Evolutionary conservation across 2,888 invertebrate species (phyloP), one percentile per base, ranked within the genome.

Genomic region (Crossocerus cetratus): DNA sequence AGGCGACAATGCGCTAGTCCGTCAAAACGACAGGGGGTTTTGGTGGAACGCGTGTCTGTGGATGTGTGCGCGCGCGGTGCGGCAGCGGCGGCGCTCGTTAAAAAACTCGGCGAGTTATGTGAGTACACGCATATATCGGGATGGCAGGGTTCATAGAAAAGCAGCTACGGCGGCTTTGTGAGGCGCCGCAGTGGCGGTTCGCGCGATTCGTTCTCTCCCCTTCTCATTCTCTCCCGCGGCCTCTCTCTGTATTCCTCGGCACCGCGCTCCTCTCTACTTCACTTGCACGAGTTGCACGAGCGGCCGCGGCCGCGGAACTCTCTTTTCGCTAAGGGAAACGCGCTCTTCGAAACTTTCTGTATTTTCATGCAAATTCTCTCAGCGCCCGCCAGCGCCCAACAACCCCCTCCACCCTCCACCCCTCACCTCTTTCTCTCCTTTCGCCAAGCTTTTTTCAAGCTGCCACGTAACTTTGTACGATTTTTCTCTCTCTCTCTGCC

Each of bases 331-430:
- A 68, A 71, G 74, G 76, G 78, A 81, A 81, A 76, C 76, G 73
- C 74, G 73, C 74, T 62, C 72, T 69, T 78, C 80, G 72, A 74
- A 77, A 80, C 73, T 82, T 78, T 73, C 72, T 75, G 73, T 74
- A 80, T 83, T 82, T 80, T 80, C 81, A 80, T 80, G 82, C 78
- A 81, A 80, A 82, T 82, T 72, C 72, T 18, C 72, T 63, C 59
- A 57, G 32, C 32, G 61, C 45, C 70, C 74, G 62, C 23, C 56
- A 67, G 54, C 64, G 45, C 20, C 22, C 54, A 42, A n/a, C n/a
- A n/a, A n/a, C 55, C 61, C 23, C 2, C 16, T 23, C 23, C 56
- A 44, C 13, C 23, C 4, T 18, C 43, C 23, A n/a, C n/a, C n/a
- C n/a, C n/a, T n/a, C n/a, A n/a, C n/a, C 49, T 54, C 59, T 49